Base-by-base conservation (phyloP, 2,113 vertebrate genomes). In the Siphamia tubifer region DNA sequence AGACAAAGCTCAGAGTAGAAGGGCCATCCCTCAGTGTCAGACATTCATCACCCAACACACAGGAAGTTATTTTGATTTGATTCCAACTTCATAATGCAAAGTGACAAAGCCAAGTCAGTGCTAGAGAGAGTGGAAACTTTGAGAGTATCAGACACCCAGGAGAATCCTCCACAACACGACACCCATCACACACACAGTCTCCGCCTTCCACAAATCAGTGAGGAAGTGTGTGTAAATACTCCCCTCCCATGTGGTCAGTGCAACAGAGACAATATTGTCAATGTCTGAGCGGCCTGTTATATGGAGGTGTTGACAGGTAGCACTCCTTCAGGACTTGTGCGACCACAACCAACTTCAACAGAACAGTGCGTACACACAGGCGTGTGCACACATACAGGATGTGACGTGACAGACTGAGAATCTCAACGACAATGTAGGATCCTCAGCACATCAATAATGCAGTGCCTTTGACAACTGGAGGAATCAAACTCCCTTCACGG, bases 401-500 rank as follows among this genome's bases (percentile, higher is more conserved):
- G 55, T 79, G 75, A 77, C 73, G 54, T 84, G 83, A 90, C 69
- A 80, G 75, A 16, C 66, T 62, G 81, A 73, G 61, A 77, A 65
- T 63, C 79, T 79, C 44, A 2, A 73, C 40, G 62, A 81, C 88
- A 78, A 62, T 24, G 64, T 58, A 75, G 70, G 68, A 77, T 73
- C 79, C 83, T 75, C 58, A 38, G 48, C 56, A 35, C 88, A 90
- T 90, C 86, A 90, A 90, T 90, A 90, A 89, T 90, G 81, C 85
- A 90, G 77, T 62, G 45, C 28, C 70, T 82, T 52, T 74, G 84
- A 89, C 88, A 86, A 83, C 61, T 51, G 60, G 38, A 71, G 77
- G 73, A 83, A 80, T 87, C 85, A 86, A 85, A 86, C 69, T 73
- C 73, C 49, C 62, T 11, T n/a, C 58, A 45, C 61, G 43, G 17